Base-by-base conservation (phyloP, 2,797 vertebrate species). In the Channallabes apus region DNA sequence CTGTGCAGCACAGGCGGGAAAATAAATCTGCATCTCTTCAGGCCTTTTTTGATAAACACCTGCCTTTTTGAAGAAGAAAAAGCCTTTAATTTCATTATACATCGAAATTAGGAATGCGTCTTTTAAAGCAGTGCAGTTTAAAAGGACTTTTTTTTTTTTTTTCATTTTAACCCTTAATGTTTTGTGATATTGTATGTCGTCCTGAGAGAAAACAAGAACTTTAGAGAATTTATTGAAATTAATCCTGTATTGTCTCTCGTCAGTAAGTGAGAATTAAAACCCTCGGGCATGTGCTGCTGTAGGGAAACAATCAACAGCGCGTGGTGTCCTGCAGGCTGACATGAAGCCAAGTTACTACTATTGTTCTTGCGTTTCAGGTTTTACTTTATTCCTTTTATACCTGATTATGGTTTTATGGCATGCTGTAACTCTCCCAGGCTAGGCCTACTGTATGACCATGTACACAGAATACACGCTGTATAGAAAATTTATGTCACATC, bases 1-100 rank as follows among this genome's bases (percentile, higher is more conserved):
- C 91, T 94, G 91, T 90, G 90, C 90, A 93, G 93, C 90, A 93
- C 91, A 90, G 91, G 91, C 93, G 89, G 88, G 92, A 95, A 95
- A 95, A 95, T 94, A 95, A 95, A 96, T 92, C 94, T 69, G 90
- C 88, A 80, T 92, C 90, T 90, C 89, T 90, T 89, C 90, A 92
- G 91, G 91, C 90, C 91, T 89, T 91, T 94, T 94, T 93, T 94
- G 89, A 90, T 94, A 94, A 95, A 94, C 94, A 94, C 91, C 85
- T 83, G 89, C 54, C 75, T 79, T 88, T 90, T 93, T 90, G 90
- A 22, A 61, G 51, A 51, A 51, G 12, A 54, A 54, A 54, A 54
- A 54, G 51, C 51, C 51, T 54, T 14, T 54, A 3, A 0, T 54
- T 54, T 54, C 51, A 54, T 14, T 54, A 54, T 54, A 14, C 12